Conservation (phyloP, 1,140 invertebrate species). For the Lordiphosa stackelbergi region DNA sequence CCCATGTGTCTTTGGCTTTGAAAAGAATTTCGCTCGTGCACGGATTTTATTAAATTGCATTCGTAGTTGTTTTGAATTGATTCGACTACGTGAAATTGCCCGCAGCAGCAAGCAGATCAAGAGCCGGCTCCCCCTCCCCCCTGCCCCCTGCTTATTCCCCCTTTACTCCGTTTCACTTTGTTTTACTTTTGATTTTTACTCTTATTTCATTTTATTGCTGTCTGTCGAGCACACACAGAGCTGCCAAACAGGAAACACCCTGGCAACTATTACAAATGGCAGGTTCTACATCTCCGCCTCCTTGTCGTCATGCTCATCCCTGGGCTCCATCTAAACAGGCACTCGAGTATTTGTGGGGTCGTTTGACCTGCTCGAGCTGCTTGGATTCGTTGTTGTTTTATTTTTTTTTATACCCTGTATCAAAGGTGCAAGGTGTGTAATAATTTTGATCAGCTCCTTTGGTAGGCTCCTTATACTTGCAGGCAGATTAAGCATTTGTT, state of each 20-base stretch:
- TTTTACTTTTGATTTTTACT: slow-evolving; percentile 69
- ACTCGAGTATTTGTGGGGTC: slow-evolving; percentile 49
- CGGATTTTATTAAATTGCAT: slow-evolving; percentile 77
- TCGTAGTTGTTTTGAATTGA: slow-evolving; percentile 77
- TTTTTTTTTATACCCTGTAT: slow-evolving; percentile 21
- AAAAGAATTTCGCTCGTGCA: slow-evolving; percentile 61
- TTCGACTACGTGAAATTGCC: slow-evolving; percentile 65
- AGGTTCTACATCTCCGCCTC: slow-evolving; percentile 25
- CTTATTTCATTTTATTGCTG: slow-evolving; percentile 60
- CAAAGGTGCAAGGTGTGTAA: no score
- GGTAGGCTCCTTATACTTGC: no score
- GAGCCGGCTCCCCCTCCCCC: slow-evolving; percentile 11
- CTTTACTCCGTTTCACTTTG: slow-evolving; percentile 41
- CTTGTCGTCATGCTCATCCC: slow-evolving; percentile 10
- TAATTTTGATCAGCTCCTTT: no score
- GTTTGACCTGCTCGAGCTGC: neutral
- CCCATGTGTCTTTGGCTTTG: slow-evolving; percentile 36
- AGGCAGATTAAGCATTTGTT: no score
- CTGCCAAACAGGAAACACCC: slow-evolving; percentile 39
- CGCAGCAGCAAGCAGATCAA: slow-evolving; percentile 37
- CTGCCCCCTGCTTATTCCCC: neutral
- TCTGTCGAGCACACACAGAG: slow-evolving; percentile 18
- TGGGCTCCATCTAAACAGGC: slow-evolving; percentile 29
- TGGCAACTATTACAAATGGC: slow-evolving; percentile 70
- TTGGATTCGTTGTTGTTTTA: slow-evolving; percentile 5